Base-by-base conservation (phyloP, 2,797 vertebrate species). In the Spatula versicolor region DNA sequence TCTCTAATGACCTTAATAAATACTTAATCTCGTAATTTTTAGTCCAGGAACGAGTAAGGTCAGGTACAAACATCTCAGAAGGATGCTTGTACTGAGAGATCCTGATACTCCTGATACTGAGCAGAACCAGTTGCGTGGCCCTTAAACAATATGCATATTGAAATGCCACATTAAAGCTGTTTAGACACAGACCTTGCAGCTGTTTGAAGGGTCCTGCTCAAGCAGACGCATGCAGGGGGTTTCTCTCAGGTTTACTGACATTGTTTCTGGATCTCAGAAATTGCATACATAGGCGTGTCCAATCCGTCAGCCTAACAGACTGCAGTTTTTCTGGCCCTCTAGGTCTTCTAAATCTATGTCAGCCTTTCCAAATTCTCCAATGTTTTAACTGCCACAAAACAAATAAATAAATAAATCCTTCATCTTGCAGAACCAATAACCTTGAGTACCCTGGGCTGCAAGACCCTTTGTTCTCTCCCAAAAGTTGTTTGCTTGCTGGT, bases 221-320 rank as follows among this genome's bases (percentile, higher is more conserved):
- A 7, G 30, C 0, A 5, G 22, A 4, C 60, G 43, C 18, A 5
- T 45, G 56, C 1, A 0, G 6, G 12, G 54, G 30, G 4, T 2
- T 76, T 86, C n/a, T 48, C 12, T 19, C 72, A 58, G 31, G 4
- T 30, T 41, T 25, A 46, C 23, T 13, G 33, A 33, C 7, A 3
- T 12, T 41, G 33, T 20, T 75, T 30, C 37, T 82, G 45, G 50
- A 52, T 69, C 55, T 50, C 78, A 86, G 63, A 18, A 69, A 28
- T 58, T 9, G 28, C 39, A 43, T 71, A 52, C 72, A 75, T 50
- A 33, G 31, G 23, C 79, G 12, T 23, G 37, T 60, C 1, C 1
- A 16, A 74, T 31, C 64, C 35, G 0, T 55, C 45, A 28, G 19
- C 56, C 26, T 21, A n/a, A 55, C 13, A 71, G 52, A 19, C 8